Conservation (phyloP, 2,888 invertebrate genomes). For the Drosophila leonis region DNA sequence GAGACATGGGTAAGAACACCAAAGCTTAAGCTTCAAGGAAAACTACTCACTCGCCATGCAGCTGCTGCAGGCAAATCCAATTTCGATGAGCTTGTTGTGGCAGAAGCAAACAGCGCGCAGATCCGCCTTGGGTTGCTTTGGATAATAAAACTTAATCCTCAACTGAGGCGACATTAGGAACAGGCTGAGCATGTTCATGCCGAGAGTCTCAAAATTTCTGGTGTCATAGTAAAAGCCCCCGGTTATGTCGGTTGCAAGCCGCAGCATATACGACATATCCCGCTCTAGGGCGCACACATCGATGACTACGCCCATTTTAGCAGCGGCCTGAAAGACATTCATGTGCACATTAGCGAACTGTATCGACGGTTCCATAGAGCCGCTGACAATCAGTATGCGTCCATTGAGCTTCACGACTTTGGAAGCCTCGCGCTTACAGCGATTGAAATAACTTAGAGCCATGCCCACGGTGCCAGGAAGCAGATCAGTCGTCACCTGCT, state of each 20-base stretch:
- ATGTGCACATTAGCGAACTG: not conserved
- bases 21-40: not conserved
- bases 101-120: conserved; percentile 10
- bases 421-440: not conserved
- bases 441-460: not conserved
- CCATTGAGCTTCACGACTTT: not conserved
- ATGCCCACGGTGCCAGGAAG: not conserved
- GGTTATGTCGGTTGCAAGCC: conserved; percentile 5
- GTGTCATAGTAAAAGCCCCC: conserved; percentile 10
- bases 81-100: conserved; percentile 11
- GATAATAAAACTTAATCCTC: too few relatives aligned
- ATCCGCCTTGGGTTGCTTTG: conserved; percentile 2
- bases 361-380: not conserved
- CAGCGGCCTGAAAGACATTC: not conserved
- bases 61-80: conserved; percentile 10
- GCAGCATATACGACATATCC: not conserved
- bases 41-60: conserved; percentile 18
- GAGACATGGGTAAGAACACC: not conserved
- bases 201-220: not conserved
- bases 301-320: not conserved
- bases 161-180: conserved; percentile 5
- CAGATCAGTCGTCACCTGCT: not conserved
- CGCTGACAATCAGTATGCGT: conserved; percentile 11
- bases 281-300: conserved; percentile 19
- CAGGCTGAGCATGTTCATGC: not conserved